A percentile compares a stretch with the other conserved stretches of the same genome.
These are phyloP conservation scores for Neotoxoptera formosana DNA, from an alignment of 1,140 invertebrate species.

Conservation along the genomic window DNA sequence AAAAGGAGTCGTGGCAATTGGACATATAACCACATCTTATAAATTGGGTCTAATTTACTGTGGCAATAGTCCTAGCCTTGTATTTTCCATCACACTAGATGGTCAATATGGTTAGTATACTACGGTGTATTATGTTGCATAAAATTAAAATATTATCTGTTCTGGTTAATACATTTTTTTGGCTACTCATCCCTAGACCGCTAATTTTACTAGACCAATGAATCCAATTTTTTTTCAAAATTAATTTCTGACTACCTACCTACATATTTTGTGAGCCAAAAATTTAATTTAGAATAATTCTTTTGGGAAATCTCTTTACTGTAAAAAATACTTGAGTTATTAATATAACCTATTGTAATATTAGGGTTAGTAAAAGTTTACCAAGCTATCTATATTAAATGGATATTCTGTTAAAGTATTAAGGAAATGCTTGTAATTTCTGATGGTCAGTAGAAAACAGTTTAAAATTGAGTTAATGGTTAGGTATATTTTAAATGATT, in stretches of 20 bases:
- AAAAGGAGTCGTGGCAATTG: conserved; percentile 77
- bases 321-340: no score
- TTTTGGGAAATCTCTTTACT: no score
- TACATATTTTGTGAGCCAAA: not conserved
- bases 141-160: no score
- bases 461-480: no score
- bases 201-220: not conserved
- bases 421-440: not conserved
- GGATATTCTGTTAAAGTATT: no score
- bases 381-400: no score
- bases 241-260: not conserved
- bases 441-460: conserved; percentile 68
- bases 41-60: conserved; percentile 85
- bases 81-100: conserved; percentile 70
- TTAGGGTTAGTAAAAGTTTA: no score
- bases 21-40: conserved; percentile 74
- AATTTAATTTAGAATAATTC: not conserved
- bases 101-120: conserved; percentile 69
- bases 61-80: conserved; percentile 75
- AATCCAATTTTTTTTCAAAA: not conserved
- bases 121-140: no score
- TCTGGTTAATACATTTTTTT: no score
- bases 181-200: not conserved
- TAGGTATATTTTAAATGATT: no score
- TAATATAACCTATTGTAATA: no score